A percentile compares a stretch with the other conserved stretches of the same genome.
These are phyloP conservation scores for Dynastes grantii DNA, from an alignment of 2,888 invertebrate species.

Conservation along the genomic window DNA sequence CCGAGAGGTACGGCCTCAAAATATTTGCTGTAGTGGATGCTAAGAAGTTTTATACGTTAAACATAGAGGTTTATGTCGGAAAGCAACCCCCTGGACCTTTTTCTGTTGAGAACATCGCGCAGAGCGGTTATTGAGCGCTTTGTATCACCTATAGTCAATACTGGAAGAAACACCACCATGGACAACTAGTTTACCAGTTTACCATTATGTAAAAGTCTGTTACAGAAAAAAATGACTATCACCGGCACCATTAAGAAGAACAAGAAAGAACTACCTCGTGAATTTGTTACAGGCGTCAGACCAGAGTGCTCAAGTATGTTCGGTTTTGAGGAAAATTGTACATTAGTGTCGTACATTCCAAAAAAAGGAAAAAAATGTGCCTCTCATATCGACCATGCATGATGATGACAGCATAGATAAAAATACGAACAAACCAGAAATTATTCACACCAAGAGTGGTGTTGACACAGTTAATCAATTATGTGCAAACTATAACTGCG, in stretches of 20 bases:
- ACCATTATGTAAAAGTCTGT: too few species aligned
- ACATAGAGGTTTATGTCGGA: too few species aligned
- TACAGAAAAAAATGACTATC: too few species aligned
- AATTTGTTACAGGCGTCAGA: conserved; percentile 20
- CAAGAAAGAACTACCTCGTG: conserved; percentile 28
- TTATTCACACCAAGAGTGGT: conserved; percentile 29
- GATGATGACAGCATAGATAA: conserved; percentile 42
- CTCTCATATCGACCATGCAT: conserved; percentile 41
- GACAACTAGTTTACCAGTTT: too few species aligned
- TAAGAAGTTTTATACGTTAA: neutral
- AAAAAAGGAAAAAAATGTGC: conserved; percentile 34
- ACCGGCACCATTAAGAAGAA: conserved; percentile 16
- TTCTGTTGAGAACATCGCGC: too few species aligned
- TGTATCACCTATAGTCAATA: conserved; percentile 25
- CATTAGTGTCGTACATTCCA: conserved; percentile 46
- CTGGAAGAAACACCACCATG: conserved; percentile 47
- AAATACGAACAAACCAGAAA: conserved; percentile 40
- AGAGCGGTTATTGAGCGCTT: neutral
- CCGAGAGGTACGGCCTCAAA: conserved; percentile 43
- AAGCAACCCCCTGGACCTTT: too few species aligned
- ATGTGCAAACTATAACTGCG: neutral
- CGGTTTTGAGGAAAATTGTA: conserved; percentile 38
- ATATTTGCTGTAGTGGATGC: conserved; percentile 44
- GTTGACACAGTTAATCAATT: neutral
- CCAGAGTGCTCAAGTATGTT: conserved; percentile 42